These are phyloP conservation scores for Rhynchophorus ferrugineus DNA, from an alignment of 1,140 invertebrate genomes.

Conservation along the genomic window DNA sequence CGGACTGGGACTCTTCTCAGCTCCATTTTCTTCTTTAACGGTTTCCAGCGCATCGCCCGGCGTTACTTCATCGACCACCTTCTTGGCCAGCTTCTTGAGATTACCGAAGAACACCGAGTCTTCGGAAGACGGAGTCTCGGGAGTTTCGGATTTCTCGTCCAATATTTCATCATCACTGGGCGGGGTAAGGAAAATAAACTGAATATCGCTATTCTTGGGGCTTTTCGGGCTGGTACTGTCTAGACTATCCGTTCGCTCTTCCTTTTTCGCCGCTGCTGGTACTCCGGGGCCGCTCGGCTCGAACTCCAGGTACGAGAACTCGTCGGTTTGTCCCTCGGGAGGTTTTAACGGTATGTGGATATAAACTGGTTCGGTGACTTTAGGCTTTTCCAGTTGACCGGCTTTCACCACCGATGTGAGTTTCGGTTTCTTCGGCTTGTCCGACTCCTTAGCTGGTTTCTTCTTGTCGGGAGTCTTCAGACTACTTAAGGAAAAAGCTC, in stretches of 20 bases:
- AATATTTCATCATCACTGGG: conserved; percentile 39
- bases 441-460: conserved; percentile 1
- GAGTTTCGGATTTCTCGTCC: conserved; percentile 29
- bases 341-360: conserved; percentile 40
- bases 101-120: conserved; percentile 27
- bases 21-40: conserved; percentile 25
- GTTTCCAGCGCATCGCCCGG: conserved; percentile 23
- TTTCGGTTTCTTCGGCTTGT: conserved; percentile 10
- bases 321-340: conserved; percentile 35
- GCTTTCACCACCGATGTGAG: background rate
- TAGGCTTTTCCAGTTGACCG: conserved; percentile 7
- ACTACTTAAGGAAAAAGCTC: conserved; percentile 14
- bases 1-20: too few relatives aligned
- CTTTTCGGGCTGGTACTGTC: conserved; percentile 15
- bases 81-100: conserved; percentile 33
- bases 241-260: conserved; percentile 17
- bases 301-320: conserved; percentile 36
- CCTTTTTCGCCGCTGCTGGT: background rate
- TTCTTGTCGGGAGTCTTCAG: conserved; percentile 7
- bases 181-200: conserved; percentile 38
- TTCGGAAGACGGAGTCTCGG: conserved; percentile 35
- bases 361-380: conserved; percentile 30
- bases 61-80: conserved; percentile 31
- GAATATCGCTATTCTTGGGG: conserved; percentile 22
- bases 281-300: conserved; percentile 9